Percentiles rank a stretch among this genome's conserved stretches.
These are phyloP conservation scores for Neoitamus cyanurus DNA, from an alignment of 2,888 invertebrate species.

Conservation along the genomic window DNA sequence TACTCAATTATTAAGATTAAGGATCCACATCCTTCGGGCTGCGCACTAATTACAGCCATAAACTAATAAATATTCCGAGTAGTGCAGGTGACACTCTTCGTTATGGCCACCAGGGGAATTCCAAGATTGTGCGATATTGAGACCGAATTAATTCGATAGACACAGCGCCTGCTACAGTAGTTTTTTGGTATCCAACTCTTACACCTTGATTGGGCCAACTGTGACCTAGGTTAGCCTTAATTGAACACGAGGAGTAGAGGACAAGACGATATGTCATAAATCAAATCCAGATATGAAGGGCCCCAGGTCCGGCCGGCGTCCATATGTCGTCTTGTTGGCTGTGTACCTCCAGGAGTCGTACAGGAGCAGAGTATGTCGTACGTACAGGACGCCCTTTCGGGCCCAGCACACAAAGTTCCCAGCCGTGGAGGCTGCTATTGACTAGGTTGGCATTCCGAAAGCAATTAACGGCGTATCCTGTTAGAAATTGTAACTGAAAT, in stretches of 20 bases:
- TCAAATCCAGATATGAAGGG: conserved; percentile 42
- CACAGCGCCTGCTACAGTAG: background rate
- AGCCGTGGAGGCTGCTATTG: conserved; percentile 4
- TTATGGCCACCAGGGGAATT: conserved; percentile 24
- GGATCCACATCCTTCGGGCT: conserved; percentile 20
- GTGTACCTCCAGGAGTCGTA: background rate
- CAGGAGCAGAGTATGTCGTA: background rate
- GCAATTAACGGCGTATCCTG: conserved; percentile 53
- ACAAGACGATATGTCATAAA: conserved; percentile 43
- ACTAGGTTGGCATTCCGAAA: conserved; percentile 48
- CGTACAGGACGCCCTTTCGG: background rate
- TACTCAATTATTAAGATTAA: conserved; percentile 42
- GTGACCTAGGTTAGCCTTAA: conserved; percentile 40
- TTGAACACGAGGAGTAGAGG: conserved; percentile 35
- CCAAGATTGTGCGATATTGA: conserved; percentile 41
- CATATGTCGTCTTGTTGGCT: conserved; percentile 7
- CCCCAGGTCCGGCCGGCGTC: background rate
- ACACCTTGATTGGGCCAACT: conserved; percentile 45
- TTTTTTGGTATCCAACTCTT: conserved; percentile 35
- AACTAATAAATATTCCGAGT: conserved; percentile 49
- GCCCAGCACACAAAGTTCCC: background rate
- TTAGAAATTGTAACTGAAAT: conserved; percentile 52
- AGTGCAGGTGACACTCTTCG: conserved; percentile 48
- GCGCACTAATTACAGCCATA: conserved; percentile 46
- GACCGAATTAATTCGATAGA: conserved; percentile 44